Conservation (phyloP, 2,113 vertebrate species). For the Actenoides lindsayi region DNA sequence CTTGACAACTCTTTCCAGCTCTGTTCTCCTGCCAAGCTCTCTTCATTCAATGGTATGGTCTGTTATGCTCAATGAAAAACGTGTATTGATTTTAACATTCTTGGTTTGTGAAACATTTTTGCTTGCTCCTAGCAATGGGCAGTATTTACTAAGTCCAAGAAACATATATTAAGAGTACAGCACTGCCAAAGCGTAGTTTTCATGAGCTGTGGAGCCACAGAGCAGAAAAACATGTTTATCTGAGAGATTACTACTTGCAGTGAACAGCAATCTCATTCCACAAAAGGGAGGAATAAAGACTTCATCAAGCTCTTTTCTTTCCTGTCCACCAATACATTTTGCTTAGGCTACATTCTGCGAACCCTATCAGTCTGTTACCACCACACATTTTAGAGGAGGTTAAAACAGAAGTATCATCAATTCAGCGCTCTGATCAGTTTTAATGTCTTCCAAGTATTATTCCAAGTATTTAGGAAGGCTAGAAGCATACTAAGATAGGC, state of each 20-base stretch:
- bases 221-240: background rate
- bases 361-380: background rate
- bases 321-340: background rate
- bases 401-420: background rate
- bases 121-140: slow-evolving; percentile 8
- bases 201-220: background rate
- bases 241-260: background rate
- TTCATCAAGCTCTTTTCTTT: background rate
- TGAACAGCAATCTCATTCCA: background rate
- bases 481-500: background rate
- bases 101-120: slow-evolving; percentile 20
- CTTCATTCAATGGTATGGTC: slow-evolving; percentile 7
- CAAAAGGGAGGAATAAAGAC: slow-evolving; percentile 12
- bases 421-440: background rate
- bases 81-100: slow-evolving; percentile 48
- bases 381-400: background rate
- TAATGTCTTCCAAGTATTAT: background rate
- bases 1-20: slow-evolving; percentile 66
- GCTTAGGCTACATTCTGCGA: background rate
- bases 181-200: background rate
- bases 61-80: slow-evolving; percentile 44
- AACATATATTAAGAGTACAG: background rate
- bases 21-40: slow-evolving; percentile 58
- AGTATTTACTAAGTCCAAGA: background rate
- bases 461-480: background rate